Evolutionary conservation across 2,888 invertebrate genomes (phyloP), one percentile per base, ranked within the genome.

Genomic region (Deilephila elpenor): DNA sequence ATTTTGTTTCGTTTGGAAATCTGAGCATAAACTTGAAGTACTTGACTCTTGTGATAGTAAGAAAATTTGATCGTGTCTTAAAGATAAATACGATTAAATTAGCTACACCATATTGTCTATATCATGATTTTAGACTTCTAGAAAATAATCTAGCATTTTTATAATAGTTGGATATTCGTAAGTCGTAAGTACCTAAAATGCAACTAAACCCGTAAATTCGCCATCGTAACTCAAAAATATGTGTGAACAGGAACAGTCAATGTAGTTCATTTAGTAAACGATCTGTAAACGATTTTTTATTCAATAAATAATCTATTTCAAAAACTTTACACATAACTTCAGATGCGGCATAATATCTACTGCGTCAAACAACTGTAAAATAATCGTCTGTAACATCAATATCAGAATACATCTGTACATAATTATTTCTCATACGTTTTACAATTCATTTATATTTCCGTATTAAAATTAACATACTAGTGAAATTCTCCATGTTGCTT

Each of bases 401-500:
- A 37, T 64, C 4, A 37, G 44, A 64, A n/a, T 60, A 60, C 11
- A 37, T n/a, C 5, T 1, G n/a, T 37, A n/a, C 62, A 62, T 34
- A 8, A 64, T 37, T 34, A 32, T 25, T 59, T 59, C 59, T 61
- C 3, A 29, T 32, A 11, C 64, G 11, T 64, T 44, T 44, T 44
- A 44, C 44, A 44, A 44, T 44, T 14, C 14, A 56, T 53, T 53
- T 53, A 5, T 56, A 56, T 56, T 19, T 56, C 17, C 37, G 8
- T 37, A 56, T 19, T n/a, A 56, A n/a, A 56, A n/a, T 56, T 56
- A n/a, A n/a, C 1, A 56, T 56, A n/a, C n/a, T 5, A 56, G 56
- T 6, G n/a, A 6, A n/a, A n/a, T 56, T 64, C 34, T 64, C 44
- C 17, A 67, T 51, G 67, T 51, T 44, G 56, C 56, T 67, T 37